A percentile compares a stretch with the other conserved stretches of the same genome.
Conservation (phyloP, 2,797 vertebrate species). For the Spinus pinus region DNA sequence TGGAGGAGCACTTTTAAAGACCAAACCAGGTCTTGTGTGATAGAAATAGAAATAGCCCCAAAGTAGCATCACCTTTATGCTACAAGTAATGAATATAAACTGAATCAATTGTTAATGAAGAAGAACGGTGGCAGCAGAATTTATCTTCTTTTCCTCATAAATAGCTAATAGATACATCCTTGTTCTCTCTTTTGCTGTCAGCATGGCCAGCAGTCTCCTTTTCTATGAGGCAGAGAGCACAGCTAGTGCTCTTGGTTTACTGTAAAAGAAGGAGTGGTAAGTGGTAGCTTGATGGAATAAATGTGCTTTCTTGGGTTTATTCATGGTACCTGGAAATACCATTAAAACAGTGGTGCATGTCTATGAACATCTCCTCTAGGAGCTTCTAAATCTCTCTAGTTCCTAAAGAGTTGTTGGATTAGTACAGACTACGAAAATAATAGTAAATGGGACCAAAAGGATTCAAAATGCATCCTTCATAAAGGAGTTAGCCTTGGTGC, state of each 20-base stretch:
- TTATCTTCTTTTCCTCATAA: slow-evolving; percentile 47
- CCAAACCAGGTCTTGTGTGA: not conserved
- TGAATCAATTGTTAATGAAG: slow-evolving; percentile 40
- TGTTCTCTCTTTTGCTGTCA: not conserved
- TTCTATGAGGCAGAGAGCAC: not conserved
- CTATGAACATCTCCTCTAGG: not conserved
- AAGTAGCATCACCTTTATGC: not conserved
- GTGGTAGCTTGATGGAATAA: not conserved
- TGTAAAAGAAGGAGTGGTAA: not conserved
- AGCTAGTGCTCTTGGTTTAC: not conserved
- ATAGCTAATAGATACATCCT: slow-evolving; percentile 37
- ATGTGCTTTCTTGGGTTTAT: not conserved
- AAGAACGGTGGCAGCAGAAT: slow-evolving; percentile 3
- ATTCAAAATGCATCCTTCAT: not conserved
- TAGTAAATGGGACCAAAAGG: not conserved
- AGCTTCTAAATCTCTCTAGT: not conserved
- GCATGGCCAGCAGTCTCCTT: not conserved
- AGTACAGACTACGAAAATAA: not conserved
- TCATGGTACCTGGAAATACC: not conserved
- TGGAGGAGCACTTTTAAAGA: not conserved
- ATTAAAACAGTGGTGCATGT: not conserved
- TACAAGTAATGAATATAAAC: slow-evolving; percentile 25
- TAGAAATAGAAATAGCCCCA: not conserved
- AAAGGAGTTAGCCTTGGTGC: not conserved
- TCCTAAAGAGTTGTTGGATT: not conserved